phyloP scores from a whole-genome alignment of 2,888 invertebrate species.

The Germaria angustata region DNA sequence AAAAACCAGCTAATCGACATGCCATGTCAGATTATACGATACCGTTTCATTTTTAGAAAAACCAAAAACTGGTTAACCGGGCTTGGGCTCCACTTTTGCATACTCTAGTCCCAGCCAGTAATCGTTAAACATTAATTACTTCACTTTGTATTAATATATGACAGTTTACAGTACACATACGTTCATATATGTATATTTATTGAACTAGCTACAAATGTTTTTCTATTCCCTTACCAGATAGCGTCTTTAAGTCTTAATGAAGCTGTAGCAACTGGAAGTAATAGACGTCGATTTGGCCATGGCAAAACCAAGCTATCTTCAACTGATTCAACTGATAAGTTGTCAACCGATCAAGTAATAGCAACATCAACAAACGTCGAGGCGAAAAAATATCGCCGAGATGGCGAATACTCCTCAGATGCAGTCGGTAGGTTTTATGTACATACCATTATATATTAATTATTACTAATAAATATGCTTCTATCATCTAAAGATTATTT shows the following conservation, averaged over 20 bases:
- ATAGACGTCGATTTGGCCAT: constrained; percentile 72
- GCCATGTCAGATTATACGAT: too few species aligned
- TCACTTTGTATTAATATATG: too few species aligned
- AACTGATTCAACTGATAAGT: constrained; percentile 72
- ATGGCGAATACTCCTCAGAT: constrained; percentile 66
- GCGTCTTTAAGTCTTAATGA: constrained; percentile 50
- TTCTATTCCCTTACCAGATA: constrained; percentile 16
- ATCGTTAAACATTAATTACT: too few species aligned
- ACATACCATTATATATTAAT: not conserved
- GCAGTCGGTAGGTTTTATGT: constrained; percentile 41
- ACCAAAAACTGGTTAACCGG: too few species aligned
- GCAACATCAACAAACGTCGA: constrained; percentile 74
- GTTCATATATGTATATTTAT: too few species aligned
- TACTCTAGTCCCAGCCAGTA: too few species aligned
- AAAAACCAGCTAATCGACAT: too few species aligned
- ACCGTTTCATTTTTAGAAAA: too few species aligned
- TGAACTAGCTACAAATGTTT: not conserved
- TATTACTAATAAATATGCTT: not conserved
- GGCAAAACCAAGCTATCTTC: constrained; percentile 67
- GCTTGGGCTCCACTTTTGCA: too few species aligned
- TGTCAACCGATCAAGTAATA: constrained; percentile 75
- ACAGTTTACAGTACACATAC: too few species aligned
- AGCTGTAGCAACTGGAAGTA: constrained; percentile 66
- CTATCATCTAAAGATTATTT: constrained; percentile 68
- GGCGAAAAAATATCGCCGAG: constrained; percentile 71